Evolutionary conservation across 2,113 vertebrate species (phyloP).

Genomic region (Atherinomorus stipes): DNA sequence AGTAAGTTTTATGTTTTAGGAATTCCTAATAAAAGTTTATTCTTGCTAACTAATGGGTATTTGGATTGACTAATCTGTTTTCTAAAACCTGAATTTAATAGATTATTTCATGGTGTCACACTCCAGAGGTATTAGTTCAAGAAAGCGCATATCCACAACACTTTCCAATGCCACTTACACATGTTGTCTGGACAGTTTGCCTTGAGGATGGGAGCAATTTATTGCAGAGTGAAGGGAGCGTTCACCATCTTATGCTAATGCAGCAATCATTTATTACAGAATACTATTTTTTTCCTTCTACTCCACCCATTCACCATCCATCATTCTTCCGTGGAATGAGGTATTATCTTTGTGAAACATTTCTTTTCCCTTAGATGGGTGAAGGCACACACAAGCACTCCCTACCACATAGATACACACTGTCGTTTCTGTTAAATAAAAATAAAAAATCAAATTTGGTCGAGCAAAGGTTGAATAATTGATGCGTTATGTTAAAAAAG

Average conservation of each 20-base stretch:
- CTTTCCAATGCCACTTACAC: conserved; percentile 18
- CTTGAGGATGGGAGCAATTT: conserved; percentile 56
- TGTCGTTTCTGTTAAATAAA: conserved; percentile 65
- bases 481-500: conserved; percentile 76
- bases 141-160: conserved; percentile 1
- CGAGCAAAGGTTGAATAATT: conserved; percentile 75
- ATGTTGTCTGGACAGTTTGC: conserved; percentile 53
- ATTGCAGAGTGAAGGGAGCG: conserved; percentile 52
- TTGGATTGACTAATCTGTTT: conserved; percentile 30
- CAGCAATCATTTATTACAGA: conserved; percentile 62
- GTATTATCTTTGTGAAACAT: conserved; percentile 61
- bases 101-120: background rate
- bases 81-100: conserved; percentile 20
- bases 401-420: background rate
- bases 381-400: conserved; percentile 21
- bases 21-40: conserved; percentile 47
- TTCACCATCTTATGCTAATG: conserved; percentile 65
- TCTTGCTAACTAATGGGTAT: conserved; percentile 1
- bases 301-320: conserved; percentile 52
- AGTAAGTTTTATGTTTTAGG: conserved; percentile 42
- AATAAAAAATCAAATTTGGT: conserved; percentile 69
- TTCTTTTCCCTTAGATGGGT: conserved; percentile 58
- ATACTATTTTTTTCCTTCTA: conserved; percentile 42
- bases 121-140: conserved; percentile 7
- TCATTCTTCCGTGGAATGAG: conserved; percentile 51